Base-by-base conservation (phyloP, 2,113 vertebrate genomes). In the Cathartes aura region DNA sequence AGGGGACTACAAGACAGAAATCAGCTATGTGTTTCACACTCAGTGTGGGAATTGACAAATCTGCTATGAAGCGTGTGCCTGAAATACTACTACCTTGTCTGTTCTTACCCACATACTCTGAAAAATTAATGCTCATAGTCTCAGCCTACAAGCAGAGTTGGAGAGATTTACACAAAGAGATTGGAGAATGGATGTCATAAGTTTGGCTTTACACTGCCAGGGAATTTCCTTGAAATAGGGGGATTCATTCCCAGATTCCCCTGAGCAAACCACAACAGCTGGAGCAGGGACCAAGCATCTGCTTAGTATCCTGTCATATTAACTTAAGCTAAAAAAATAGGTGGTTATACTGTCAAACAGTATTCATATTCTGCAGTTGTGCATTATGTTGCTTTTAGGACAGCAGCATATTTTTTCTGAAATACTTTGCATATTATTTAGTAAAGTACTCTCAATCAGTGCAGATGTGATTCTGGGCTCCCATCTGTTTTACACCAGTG, bases 341-440 rank as follows among this genome's bases (percentile, higher is more conserved):
- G 47, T 84, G 79, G 24, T 63, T 78, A 68, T 30, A 59, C 55
- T 92, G 67, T 47, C 79, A 95, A 89, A 81, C 16, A 81, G 34
- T 78, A 92, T 81, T 88, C 83, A 78, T 89, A 87, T 87, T 95
- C 72, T 89, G 50, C 11, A 84, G 47, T 67, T 63, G 27, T 92
- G 43, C 1, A 0, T 45, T 92, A 42, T 17, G 56, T 64, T 95
- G 71, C 30, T 75, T 92, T 93, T 72, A 83, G 47, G 42, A 59
- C 15, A 89, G 34, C 15, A 84, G 56, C 11, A 56, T 45, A 8
- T 73, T 83, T 89, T 86, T 91, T 62, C 62, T 84, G n/a, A 90
- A 90, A 80, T 83, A 68, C 21, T 96, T 88, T 80, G 32, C 66
- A 40, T 84, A 52, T 38, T 93, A 73, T 95, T 91, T 88, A 81